Conservation (phyloP, 1,140 invertebrate genomes). For the Drosophila seguyi region DNA sequence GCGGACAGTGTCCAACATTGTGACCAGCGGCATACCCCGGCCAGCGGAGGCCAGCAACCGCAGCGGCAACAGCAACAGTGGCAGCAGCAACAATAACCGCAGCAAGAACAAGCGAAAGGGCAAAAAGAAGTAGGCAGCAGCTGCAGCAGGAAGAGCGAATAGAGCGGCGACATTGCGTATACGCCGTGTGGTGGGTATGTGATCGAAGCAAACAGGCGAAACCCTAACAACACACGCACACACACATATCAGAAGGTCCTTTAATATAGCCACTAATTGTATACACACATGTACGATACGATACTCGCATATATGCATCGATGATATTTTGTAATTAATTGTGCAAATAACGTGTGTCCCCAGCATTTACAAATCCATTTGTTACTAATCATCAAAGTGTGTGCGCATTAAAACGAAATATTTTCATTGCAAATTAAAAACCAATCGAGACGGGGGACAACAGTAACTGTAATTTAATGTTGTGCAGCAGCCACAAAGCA, state of each 20-base stretch:
- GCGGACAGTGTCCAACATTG: conserved; percentile 76
- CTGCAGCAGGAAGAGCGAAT: conserved; percentile 3
- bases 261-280: conserved; percentile 41
- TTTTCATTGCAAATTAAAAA: conserved; percentile 50
- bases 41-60: conserved; percentile 40
- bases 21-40: conserved; percentile 78
- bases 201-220: conserved; percentile 20
- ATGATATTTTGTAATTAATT: conserved; percentile 69
- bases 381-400: conserved; percentile 70
- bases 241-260: conserved; percentile 57
- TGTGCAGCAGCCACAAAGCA: conserved; percentile 50
- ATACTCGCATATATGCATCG: conserved; percentile 57
- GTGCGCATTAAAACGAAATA: conserved; percentile 35
- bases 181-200: conserved; percentile 68
- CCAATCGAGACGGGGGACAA: conserved; percentile 12
- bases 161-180: conserved; percentile 49
- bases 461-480: conserved; percentile 43
- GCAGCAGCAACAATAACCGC: conserved; percentile 44
- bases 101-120: conserved; percentile 77
- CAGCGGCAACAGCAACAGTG: conserved; percentile 24
- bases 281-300: conserved; percentile 27
- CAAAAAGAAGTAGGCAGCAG: conserved; percentile 69
- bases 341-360: conserved; percentile 75
- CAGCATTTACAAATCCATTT: conserved; percentile 77
- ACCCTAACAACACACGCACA: conserved; percentile 29